Base-by-base conservation (phyloP, 2,113 vertebrate species). In the Dicerorhinus sumatrensis region DNA sequence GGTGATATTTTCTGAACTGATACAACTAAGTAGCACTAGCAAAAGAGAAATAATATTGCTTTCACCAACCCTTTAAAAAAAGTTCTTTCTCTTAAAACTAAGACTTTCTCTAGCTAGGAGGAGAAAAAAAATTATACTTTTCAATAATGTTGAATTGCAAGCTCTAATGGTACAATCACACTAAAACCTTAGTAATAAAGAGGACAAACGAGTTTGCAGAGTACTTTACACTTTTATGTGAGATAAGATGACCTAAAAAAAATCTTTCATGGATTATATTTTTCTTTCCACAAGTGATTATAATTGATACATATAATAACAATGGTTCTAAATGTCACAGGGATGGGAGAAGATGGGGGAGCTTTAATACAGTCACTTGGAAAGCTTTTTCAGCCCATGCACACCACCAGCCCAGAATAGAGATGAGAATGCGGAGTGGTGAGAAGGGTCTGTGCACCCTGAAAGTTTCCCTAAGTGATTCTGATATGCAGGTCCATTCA, bases 1-100 rank as follows among this genome's bases (percentile, higher is more conserved):
- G 23, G 51, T 65, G n/a, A 69, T 14, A 67, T 84, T 87, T 89
- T 86, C 18, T 31, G 69, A 42, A 31, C 25, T 93, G 27, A 80
- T 54, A 89, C 86, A 95, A 95, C 16, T 77, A 79, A 93, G 46
- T 10, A 90, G 48, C 1, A 65, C 18, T 70, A 86, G 56, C 27
- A 84, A 77, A 96, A 91, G 46, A 96, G 58, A 96, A 94, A 70
- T 73, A 93, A 51, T 48, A 92, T 1, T 79, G 58, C 21, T 96
- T 84, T 89, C 36, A 89, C 3, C 31, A 96, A 67, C 2, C 29
- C 2, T 90, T 95, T 85, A 25, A 51, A 93, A 89, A 89, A 86
- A 77, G n/a, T 73, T 72, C 5, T 79, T 73, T 92, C 21, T 51
- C 33, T 94, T 63, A 89, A 84, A 39, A 85, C 17, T 75, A 67